Base-by-base conservation (phyloP, 2,888 invertebrate species). In the Hydrotaea cyrtoneurina region DNA sequence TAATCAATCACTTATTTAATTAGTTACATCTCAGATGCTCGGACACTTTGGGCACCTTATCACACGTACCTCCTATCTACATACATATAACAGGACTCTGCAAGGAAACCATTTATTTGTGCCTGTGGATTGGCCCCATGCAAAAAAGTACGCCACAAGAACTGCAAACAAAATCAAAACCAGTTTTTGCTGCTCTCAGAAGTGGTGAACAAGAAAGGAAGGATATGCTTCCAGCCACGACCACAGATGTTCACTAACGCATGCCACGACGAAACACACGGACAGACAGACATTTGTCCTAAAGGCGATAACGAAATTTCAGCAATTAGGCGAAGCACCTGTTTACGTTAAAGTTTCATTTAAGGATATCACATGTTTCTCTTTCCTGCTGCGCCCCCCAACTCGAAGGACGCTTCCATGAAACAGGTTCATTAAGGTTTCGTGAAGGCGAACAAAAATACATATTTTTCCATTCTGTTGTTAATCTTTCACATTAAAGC, bases 241-340 rank as follows among this genome's bases (percentile, higher is more conserved):
- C 5, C 69, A 69, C 83, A 83, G 83, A 83, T 80, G 83, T 80
- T 80, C 7, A 21, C 23, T 55, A 83, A 77, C 76, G 83, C 83
- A 83, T 80, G 83, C 83, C 80, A 77, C 31, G 15, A 5, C 36
- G 2, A 36, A 10, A 36, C 31, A 64, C 64, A 64, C 64, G 17
- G 17, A 36, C 31, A 64, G 36, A 64, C 64, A 36, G 17, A n/a
- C 17, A 4, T 21, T 57, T 57, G 55, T 31, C 64, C 64, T 64
- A 10, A 17, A 64, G 36, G 64, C 39, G 64, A 31, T 59, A 64
- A 64, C 31, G 11, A 39, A 11, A n/a, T 72, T 77, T 57, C 73
- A 43, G 62, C 64, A 80, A 46, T 73, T 79, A 66, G 39, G 15
- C 11, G n/a, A 31, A 62, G 62, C 83, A 80, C 83, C 83, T 83